Base-by-base conservation (phyloP, 2,888 invertebrate species). In the Vesta saturnalis region DNA sequence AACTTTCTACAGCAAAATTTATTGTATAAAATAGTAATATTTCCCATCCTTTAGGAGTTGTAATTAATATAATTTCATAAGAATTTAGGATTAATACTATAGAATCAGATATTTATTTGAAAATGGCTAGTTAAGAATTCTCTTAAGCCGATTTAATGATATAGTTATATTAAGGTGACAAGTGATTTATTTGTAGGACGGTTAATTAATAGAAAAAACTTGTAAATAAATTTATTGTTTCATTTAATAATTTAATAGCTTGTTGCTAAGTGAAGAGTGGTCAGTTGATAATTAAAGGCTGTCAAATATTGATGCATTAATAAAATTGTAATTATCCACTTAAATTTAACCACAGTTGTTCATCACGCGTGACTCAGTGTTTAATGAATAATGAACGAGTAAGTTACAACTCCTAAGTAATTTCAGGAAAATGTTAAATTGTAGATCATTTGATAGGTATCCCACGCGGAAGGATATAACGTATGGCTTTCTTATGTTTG, bases 401-500 rank as follows among this genome's bases (percentile, higher is more conserved):
- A 52, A 52, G 12, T 8, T 19, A 19, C 52, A 18, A 19, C 21
- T 52, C 19, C 18, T 21, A n/a, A 52, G 52, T 52, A 52, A 52
- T 21, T 52, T 52, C 21, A 19, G 19, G 52, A 52, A 52, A 18
- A 52, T 18, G 6, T 19, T 52, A 21, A 19, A 52, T 12, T 47
- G 3, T 52, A 2, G 39, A 3, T 39, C n/a, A 39, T 39, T 39
- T 6, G 39, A n/a, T n/a, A n/a, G n/a, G n/a, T 52, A 18, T 52
- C 21, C 52, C 12, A 52, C 19, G 19, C 52, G 52, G 52, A 52
- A 52, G 52, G 52, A 52, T 19, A 21, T 18, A 52, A 19, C 19
- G 52, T 52, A 52, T 52, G n/a, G 52, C 18, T 52, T 52, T 52
- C 52, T 52, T 52, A 18, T 3, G 10, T 52, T 52, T 52, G 21